Percentiles rank a stretch among this genome's conserved stretches.
Evolutionary conservation across 2,113 vertebrate species (phyloP).

Genomic region (Hylia prasina): DNA sequence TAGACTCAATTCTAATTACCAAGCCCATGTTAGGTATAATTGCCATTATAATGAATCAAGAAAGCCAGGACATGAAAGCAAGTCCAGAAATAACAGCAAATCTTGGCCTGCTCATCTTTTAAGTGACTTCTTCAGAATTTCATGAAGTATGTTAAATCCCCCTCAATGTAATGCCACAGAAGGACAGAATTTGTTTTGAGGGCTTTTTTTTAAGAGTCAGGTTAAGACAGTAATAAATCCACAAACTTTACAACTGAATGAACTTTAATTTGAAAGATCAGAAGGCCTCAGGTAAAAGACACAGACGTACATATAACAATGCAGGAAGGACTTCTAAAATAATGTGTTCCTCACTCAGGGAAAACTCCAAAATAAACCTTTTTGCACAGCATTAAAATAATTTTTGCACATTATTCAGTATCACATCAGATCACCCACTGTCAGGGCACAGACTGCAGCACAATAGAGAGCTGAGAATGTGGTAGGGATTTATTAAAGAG

Average conservation of each 20-base stretch:
- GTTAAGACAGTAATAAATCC: neutral
- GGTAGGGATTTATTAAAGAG: neutral
- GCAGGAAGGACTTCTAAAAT: neutral
- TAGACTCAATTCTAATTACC: conserved; percentile 6
- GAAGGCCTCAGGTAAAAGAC: neutral
- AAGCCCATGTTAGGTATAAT: neutral
- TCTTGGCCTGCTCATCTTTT: neutral
- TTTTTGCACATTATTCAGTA: neutral
- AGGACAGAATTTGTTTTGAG: neutral
- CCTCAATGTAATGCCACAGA: neutral
- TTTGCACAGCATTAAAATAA: neutral
- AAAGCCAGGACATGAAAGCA: neutral
- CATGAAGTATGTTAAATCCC: neutral
- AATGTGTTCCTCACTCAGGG: neutral
- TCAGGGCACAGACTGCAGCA: neutral
- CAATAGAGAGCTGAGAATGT: neutral
- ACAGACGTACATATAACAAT: neutral
- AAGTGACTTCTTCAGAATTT: neutral
- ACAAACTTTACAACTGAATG: neutral
- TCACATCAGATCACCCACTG: neutral
- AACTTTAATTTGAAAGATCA: neutral
- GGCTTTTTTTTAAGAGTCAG: neutral
- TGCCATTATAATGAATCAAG: neutral
- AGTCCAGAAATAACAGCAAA: neutral
- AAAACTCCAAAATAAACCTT: neutral